Conservation (phyloP, 2,888 invertebrate species). For the Stratiomys singularior region DNA sequence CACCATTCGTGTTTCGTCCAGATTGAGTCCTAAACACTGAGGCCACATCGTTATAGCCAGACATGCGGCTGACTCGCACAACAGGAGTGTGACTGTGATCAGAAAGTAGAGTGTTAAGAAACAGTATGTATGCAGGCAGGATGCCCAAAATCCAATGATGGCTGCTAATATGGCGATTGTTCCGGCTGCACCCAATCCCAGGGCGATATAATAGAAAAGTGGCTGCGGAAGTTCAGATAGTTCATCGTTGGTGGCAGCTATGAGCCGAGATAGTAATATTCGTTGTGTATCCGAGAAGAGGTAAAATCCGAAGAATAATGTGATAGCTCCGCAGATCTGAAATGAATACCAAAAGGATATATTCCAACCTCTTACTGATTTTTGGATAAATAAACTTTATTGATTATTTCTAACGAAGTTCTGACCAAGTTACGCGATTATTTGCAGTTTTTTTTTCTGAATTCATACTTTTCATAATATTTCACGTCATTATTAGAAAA, state of each 20-base stretch:
- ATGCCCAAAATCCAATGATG: conserved; percentile 84
- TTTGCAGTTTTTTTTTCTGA: too few species aligned
- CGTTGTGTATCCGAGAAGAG: conserved; percentile 77
- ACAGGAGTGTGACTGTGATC: conserved; percentile 73
- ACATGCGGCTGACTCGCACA: conserved; percentile 78
- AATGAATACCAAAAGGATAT: too few species aligned
- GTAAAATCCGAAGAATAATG: conserved; percentile 78
- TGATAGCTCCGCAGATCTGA: conserved; percentile 77
- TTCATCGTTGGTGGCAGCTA: conserved; percentile 70
- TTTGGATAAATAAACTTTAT: too few species aligned
- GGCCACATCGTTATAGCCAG: conserved; percentile 80
- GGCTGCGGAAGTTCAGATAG: conserved; percentile 73
- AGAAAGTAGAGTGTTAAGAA: conserved; percentile 80
- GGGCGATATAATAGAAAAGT: conserved; percentile 79
- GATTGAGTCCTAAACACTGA: conserved; percentile 77
- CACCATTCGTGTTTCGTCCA: conserved; percentile 74
- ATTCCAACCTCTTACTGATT: too few species aligned
- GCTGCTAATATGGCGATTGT: conserved; percentile 75
- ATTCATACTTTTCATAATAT: too few species aligned
- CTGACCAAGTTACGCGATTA: too few species aligned
- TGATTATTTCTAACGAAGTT: too few species aligned
- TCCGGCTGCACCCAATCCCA: conserved; percentile 76
- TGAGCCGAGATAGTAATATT: conserved; percentile 76
- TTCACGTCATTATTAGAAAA: too few species aligned
- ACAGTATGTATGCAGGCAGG: conserved; percentile 78